These are phyloP conservation scores for Lanistes nyassanus DNA, from an alignment of 1,140 invertebrate genomes.

Conservation along the genomic window DNA sequence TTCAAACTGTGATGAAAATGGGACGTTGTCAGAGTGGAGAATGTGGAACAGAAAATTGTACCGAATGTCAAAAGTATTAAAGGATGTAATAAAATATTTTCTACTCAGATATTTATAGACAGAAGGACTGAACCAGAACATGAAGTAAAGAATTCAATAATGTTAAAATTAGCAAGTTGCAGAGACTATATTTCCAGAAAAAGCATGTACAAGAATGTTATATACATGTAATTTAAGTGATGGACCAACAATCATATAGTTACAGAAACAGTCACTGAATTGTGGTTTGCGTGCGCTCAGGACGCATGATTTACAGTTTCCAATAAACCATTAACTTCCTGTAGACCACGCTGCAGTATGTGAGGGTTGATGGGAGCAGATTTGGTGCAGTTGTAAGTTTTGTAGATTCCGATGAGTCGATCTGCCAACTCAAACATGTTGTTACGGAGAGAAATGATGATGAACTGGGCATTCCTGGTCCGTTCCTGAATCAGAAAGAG, in stretches of 20 bases:
- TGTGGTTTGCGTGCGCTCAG: background rate
- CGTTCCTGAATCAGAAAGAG: constrained; percentile 75
- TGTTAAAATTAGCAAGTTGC: background rate
- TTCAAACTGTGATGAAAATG: too few species aligned
- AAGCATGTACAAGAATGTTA: background rate
- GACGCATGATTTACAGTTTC: background rate
- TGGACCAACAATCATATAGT: background rate
- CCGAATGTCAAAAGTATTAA: too few species aligned
- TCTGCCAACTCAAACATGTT: constrained; percentile 98
- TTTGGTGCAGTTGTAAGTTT: constrained; percentile 89
- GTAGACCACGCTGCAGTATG: constrained; percentile 40
- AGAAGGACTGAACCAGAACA: too few species aligned
- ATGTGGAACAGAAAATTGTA: too few species aligned
- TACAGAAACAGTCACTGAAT: background rate
- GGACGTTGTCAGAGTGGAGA: too few species aligned
- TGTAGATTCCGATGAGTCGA: constrained; percentile 94
- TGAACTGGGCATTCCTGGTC: constrained; percentile 98
- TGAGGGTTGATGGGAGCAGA: constrained; percentile 73
- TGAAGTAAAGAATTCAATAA: background rate
- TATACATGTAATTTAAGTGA: background rate
- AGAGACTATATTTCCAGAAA: background rate
- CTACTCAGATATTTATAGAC: too few species aligned
- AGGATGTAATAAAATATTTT: too few species aligned
- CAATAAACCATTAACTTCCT: constrained; percentile 16
- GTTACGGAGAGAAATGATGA: constrained; percentile 95